phyloP scores from a whole-genome alignment of 1,140 invertebrate genomes.

The Drosophila watanabei region DNA sequence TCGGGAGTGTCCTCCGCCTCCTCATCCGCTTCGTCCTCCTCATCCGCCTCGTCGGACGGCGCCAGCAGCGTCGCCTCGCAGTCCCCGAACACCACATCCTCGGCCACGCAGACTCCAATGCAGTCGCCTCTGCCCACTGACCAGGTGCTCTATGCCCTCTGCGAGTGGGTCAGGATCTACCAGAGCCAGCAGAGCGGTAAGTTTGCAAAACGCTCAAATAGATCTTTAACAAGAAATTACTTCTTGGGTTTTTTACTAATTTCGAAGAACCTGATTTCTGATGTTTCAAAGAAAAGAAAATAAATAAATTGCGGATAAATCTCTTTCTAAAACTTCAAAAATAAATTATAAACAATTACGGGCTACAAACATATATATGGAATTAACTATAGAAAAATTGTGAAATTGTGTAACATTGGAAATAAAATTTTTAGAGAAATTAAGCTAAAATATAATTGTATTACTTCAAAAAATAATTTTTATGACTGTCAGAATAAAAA shows the following conservation, averaged over 20 bases:
- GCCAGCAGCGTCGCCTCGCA: conserved; percentile 76
- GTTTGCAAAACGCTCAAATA: background rate
- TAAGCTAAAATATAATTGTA: background rate
- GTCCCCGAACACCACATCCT: conserved; percentile 81
- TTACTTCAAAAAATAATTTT: background rate
- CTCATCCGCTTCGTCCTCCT: conserved; percentile 55
- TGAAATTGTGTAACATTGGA: background rate
- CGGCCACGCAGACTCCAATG: conserved; percentile 85
- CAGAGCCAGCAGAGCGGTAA: conserved; percentile 55
- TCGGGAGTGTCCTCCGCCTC: conserved; percentile 63
- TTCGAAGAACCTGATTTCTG: background rate
- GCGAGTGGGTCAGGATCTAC: conserved; percentile 69
- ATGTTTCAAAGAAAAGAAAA: background rate
- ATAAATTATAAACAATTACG: background rate
- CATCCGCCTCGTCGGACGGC: conserved; percentile 68
- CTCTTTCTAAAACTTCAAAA: background rate
- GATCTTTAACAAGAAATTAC: background rate
- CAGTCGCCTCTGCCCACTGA: conserved; percentile 78
- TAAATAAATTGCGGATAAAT: background rate
- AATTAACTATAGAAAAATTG: background rate
- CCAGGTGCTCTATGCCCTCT: conserved; percentile 79
- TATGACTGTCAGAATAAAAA: background rate
- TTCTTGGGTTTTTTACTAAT: background rate
- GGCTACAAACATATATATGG: background rate
- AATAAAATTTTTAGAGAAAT: background rate